Conservation (phyloP, 2,113 vertebrate genomes). For the Melozone crissalis region DNA sequence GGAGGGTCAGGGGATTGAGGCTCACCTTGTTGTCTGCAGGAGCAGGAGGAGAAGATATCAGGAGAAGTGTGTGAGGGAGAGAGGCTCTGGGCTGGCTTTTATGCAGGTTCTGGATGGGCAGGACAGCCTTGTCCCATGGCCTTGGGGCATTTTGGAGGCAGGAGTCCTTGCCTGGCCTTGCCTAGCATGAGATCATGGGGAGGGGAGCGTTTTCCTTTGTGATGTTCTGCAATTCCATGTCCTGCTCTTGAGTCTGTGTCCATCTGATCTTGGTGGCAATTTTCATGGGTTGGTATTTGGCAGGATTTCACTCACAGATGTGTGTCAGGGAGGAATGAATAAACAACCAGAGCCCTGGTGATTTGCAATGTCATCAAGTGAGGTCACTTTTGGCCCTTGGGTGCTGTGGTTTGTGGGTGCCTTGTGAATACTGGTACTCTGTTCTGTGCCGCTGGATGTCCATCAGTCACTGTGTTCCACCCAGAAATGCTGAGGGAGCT, state of each 20-base stretch:
- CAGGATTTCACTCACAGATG: background rate
- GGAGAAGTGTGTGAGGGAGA: too few relatives aligned
- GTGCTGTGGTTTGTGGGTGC: background rate
- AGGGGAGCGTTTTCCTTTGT: background rate
- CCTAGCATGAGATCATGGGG: too few relatives aligned
- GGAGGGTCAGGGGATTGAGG: too few relatives aligned
- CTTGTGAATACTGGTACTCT: too few relatives aligned
- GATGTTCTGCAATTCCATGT: background rate
- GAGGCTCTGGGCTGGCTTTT: background rate
- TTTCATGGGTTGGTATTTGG: background rate
- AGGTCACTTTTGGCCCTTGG: fast-evolving
- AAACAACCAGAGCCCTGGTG: background rate
- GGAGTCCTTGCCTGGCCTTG: too few relatives aligned
- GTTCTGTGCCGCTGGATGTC: fast-evolving
- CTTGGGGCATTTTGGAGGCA: too few relatives aligned
- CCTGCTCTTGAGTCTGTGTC: fast-evolving
- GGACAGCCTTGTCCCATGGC: too few relatives aligned
- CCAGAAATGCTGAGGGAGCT: background rate
- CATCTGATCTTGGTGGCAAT: fast-evolving
- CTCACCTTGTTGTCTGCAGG: too few relatives aligned
- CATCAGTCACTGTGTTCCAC: background rate
- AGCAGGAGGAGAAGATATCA: too few relatives aligned
- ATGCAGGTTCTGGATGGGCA: fast-evolving
- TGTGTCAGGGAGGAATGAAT: background rate
- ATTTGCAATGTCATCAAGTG: fast-evolving